Evolutionary conservation across 2,113 vertebrate species (phyloP).

Genomic region (Gasterosteus aculeatus): DNA sequence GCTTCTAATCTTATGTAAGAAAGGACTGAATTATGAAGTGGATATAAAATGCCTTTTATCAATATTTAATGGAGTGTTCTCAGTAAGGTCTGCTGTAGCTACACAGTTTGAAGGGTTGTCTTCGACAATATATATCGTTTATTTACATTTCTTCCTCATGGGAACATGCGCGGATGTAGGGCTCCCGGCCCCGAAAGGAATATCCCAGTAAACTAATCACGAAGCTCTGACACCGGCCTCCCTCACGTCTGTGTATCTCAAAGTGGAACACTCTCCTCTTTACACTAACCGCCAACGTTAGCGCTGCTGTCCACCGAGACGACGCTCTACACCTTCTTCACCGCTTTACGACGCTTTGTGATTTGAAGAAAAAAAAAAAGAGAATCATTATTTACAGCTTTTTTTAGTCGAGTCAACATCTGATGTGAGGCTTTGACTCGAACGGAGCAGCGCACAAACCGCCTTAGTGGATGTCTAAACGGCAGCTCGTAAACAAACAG

Average conservation of each 20-base stretch:
- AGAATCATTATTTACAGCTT: constrained; percentile 23
- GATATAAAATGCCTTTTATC: constrained; percentile 49
- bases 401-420: constrained; percentile 35
- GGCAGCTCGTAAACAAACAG: constrained; percentile 79
- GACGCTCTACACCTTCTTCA: constrained; percentile 32
- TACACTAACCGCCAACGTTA: constrained; percentile 69
- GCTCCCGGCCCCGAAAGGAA: constrained; percentile 64
- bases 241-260: constrained; percentile 57
- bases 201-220: constrained; percentile 69
- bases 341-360: constrained; percentile 60
- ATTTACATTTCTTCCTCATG: constrained; percentile 78
- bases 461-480: constrained; percentile 77
- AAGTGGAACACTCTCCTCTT: constrained; percentile 52
- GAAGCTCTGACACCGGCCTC: constrained; percentile 67
- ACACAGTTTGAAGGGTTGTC: constrained; percentile 66
- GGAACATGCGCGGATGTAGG: constrained; percentile 62
- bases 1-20: constrained; percentile 3
- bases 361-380: constrained; percentile 12
- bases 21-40: constrained; percentile 12
- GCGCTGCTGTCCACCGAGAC: constrained; percentile 61
- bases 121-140: constrained; percentile 73
- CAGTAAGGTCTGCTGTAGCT: constrained; percentile 47
- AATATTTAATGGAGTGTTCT: constrained; percentile 61
- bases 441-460: constrained; percentile 67
- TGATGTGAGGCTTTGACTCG: constrained; percentile 62